Conservation (phyloP, 2,797 vertebrate genomes). For the Rhadinocentrus ornatus region DNA sequence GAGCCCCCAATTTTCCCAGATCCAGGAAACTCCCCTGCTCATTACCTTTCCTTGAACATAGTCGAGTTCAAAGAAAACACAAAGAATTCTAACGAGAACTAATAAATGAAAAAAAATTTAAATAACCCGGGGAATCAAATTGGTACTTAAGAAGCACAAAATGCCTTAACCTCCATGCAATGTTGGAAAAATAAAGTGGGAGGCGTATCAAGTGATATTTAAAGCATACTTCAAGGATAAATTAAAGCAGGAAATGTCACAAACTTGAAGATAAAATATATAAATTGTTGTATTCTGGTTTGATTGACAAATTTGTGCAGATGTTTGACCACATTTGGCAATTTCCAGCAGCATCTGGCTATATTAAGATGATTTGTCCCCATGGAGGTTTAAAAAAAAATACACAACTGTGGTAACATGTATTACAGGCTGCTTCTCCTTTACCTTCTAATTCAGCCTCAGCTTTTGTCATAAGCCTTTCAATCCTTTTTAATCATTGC, state of each 20-base stretch:
- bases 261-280: not conserved
- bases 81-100: slow-evolving; percentile 23
- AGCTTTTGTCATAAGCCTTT: slow-evolving; percentile 39
- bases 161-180: slow-evolving; percentile 7
- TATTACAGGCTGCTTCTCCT: slow-evolving; percentile 1
- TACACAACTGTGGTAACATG: not conserved
- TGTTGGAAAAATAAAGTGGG: slow-evolving; percentile 28
- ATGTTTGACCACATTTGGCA: slow-evolving; percentile 2
- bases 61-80: slow-evolving; percentile 6
- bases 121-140: slow-evolving; percentile 37
- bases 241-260: too few species aligned
- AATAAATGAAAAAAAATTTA: too few species aligned
- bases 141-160: slow-evolving; percentile 1
- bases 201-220: not conserved
- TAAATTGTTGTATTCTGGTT: not conserved
- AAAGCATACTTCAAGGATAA: slow-evolving; percentile 5
- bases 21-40: too few species aligned
- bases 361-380: slow-evolving; percentile 2
- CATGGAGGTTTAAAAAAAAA: not conserved
- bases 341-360: not conserved
- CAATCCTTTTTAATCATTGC: slow-evolving; percentile 42
- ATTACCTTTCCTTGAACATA: slow-evolving; percentile 16
- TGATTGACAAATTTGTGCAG: not conserved
- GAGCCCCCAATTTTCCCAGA: too few species aligned
- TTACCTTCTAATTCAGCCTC: slow-evolving; percentile 17